These are phyloP conservation scores for Astyanax mexicanus DNA, from an alignment of 2,797 vertebrate species.

Conservation along the genomic window DNA sequence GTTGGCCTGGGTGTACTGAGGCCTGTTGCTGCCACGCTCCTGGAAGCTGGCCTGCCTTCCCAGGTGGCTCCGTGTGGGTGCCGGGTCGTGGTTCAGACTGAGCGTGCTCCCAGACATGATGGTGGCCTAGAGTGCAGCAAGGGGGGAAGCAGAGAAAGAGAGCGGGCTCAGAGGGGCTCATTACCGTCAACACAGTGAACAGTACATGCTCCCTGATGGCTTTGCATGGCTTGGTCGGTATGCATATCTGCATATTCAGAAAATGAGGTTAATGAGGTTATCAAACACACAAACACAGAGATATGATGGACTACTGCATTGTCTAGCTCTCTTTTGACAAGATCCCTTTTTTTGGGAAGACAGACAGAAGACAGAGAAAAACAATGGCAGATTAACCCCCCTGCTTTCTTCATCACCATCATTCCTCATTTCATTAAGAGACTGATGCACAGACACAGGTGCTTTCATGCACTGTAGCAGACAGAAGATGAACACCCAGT, in stretches of 20 bases:
- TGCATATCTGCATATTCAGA: slow-evolving; percentile 11
- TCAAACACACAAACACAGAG: slow-evolving; percentile 28
- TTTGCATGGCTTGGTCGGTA: not conserved
- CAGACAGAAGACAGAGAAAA: slow-evolving; percentile 20
- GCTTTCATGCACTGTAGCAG: slow-evolving; percentile 50
- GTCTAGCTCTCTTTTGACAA: slow-evolving; percentile 30
- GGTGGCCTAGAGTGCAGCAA: slow-evolving; percentile 85
- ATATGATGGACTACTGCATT: not conserved
- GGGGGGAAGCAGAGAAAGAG: slow-evolving; percentile 4
- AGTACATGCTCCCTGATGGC: slow-evolving; percentile 24
- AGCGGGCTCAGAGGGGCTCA: slow-evolving; percentile 8
- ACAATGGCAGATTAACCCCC: slow-evolving; percentile 14
- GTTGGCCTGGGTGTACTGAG: slow-evolving; percentile 86
- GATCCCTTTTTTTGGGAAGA: slow-evolving; percentile 18
- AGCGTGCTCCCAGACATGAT: slow-evolving; percentile 98
- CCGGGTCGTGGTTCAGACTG: slow-evolving; percentile 92
- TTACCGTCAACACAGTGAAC: not conserved
- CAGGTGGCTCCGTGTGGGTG: slow-evolving; percentile 86
- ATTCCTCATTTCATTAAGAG: slow-evolving; percentile 47
- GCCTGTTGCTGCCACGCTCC: slow-evolving; percentile 88
- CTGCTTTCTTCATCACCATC: slow-evolving; percentile 37
- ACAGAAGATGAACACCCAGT: slow-evolving; percentile 35
- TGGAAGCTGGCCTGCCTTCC: slow-evolving; percentile 98
- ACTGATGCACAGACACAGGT: slow-evolving; percentile 54
- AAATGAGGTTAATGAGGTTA: slow-evolving; percentile 8